Conservation (phyloP, 2,888 invertebrate genomes). For the Chrysodeixis includens region DNA sequence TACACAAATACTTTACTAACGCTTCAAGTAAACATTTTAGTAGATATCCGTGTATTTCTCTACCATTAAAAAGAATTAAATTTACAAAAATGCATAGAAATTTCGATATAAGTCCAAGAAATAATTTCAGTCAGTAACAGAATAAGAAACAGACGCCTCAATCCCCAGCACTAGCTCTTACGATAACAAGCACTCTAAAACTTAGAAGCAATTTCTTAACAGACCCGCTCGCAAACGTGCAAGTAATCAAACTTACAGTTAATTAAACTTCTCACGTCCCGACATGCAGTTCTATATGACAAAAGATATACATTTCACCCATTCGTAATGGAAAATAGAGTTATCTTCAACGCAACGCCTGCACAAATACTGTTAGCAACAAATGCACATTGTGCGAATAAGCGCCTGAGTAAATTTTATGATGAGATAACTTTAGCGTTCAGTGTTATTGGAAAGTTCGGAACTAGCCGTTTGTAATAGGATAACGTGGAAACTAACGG, state of each 20-base stretch:
- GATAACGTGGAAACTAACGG: background rate
- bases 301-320: constrained; percentile 15
- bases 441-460: constrained; percentile 22
- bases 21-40: no score
- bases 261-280: background rate
- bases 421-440: constrained; percentile 23
- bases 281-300: background rate
- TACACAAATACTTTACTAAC: no score
- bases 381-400: constrained; percentile 25
- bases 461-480: background rate
- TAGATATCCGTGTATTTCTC: no score
- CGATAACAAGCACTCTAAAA: background rate
- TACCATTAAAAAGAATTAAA: no score
- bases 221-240: background rate
- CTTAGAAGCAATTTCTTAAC: constrained; percentile 3
- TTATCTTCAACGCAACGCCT: constrained; percentile 30
- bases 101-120: background rate
- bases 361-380: constrained; percentile 47
- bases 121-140: background rate
- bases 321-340: constrained; percentile 16
- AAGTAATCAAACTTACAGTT: background rate
- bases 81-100: no score
- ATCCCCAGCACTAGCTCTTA: background rate
- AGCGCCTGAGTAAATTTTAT: constrained; percentile 33
- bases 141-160: background rate